Evolutionary conservation across 2,113 vertebrate species (phyloP), one percentile per base, ranked within the genome.

Genomic region (Lampris megalopsis): DNA sequence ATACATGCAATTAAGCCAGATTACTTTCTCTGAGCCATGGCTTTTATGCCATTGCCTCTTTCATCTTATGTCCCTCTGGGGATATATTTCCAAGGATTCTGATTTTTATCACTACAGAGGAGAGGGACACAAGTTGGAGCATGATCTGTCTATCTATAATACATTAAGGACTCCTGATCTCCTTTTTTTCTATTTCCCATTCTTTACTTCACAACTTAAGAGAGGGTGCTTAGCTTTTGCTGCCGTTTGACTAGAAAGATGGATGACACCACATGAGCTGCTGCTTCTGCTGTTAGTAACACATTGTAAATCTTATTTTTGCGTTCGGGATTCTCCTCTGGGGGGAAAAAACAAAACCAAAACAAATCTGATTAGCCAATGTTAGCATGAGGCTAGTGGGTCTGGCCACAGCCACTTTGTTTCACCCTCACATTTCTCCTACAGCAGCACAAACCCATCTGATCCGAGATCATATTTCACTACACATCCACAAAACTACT

Each of bases 31-130:
- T 81, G 67, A 86, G 67, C 77, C 73, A 36, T 71, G 78, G 63
- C 75, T 85, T 70, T 75, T 73, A 80, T 80, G 75, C 75, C 73
- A 64, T 38, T 63, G 56, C 72, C 24, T 85, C 73, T 82, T 84
- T 87, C 61, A 77, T 86, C 61, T 79, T 63, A 58, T 59, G 2
- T 47, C 24, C 61, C 67, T 73, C 62, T 49, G 63, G 78, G 63
- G 66, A 84, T 73, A 58, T 3, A 43, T 75, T 68, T 61, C 24
- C 63, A 74, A 68, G 67, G 52, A 75, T 81, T 77, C 54, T 35
- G 9, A 65, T 40, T 63, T 86, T 63, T 68, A 71, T 68, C 62
- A 77, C 63, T 41, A 48, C 47, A 50, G 60, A 58, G 35, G 38
- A 70, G 65, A 65, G 77, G 84, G 73, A 3, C 62, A 70, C 42